Evolutionary conservation across 2,888 invertebrate species (phyloP).

Genomic region (Cloeon dipterum): DNA sequence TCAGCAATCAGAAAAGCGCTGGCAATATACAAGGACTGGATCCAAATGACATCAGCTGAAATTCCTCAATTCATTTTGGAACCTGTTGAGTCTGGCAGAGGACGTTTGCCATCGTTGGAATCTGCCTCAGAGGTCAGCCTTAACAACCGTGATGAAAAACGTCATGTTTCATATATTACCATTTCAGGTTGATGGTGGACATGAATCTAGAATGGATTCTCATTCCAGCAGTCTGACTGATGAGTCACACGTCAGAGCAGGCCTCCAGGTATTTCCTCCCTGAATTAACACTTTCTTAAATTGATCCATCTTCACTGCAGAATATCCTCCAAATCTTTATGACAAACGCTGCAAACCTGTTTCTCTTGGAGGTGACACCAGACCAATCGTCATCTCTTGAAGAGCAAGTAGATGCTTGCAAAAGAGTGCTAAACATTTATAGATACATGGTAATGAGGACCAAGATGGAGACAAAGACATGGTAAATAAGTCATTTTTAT

Average conservation of each 20-base stretch:
- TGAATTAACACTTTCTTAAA: constrained; percentile 2
- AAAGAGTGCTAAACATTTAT: constrained; percentile 86
- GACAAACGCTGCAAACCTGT: constrained; percentile 87
- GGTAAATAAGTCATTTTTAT: constrained; percentile 29
- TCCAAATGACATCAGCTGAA: constrained; percentile 61
- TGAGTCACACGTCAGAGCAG: no score
- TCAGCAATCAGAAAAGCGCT: constrained; percentile 74
- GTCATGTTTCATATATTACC: constrained; percentile 1
- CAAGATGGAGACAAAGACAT: constrained; percentile 73
- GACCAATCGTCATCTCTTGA: constrained; percentile 42
- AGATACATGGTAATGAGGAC: constrained; percentile 94
- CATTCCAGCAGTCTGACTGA: constrained; percentile 2
- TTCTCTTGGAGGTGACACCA: constrained; percentile 37
- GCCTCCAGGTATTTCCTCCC: no score
- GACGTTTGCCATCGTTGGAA: neutral
- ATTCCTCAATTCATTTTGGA: constrained; percentile 58
- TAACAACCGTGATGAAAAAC: no score
- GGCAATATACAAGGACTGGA: constrained; percentile 86
- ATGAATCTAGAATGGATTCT: neutral
- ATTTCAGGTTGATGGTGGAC: neutral
- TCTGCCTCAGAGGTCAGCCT: no score
- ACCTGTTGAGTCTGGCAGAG: constrained; percentile 13
- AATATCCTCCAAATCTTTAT: constrained; percentile 72
- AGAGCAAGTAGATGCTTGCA: constrained; percentile 90
- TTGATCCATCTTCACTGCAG: constrained; percentile 22